Evolutionary conservation across 2,797 vertebrate species (phyloP).

Genomic region (Alouatta caraya): DNA sequence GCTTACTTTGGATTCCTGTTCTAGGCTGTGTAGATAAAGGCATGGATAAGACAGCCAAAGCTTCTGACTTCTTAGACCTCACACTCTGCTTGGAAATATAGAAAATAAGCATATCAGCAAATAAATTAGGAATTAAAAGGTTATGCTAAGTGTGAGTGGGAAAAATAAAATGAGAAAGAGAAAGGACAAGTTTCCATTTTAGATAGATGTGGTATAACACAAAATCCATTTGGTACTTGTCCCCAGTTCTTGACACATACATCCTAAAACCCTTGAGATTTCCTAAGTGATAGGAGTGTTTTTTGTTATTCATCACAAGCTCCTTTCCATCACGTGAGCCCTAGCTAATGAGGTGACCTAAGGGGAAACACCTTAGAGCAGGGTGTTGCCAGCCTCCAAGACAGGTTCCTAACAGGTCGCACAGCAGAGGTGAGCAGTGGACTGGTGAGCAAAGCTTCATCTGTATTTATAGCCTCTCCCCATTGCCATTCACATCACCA

Average conservation of each 20-base stretch:
- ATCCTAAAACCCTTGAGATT: neutral
- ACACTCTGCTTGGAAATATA: neutral
- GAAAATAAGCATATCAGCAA: neutral
- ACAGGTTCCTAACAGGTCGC: too few species aligned
- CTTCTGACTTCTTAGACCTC: neutral
- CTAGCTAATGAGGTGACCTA: neutral
- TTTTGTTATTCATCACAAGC: neutral
- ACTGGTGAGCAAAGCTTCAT: neutral
- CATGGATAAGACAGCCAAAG: neutral
- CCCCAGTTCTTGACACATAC: neutral
- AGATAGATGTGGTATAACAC: neutral
- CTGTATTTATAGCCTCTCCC: neutral
- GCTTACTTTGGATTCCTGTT: neutral
- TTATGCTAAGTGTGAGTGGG: neutral
- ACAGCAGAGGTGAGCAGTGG: neutral
- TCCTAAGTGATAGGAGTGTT: neutral
- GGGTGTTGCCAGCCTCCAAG: neutral
- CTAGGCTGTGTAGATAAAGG: neutral
- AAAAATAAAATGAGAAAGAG: constrained; percentile 1
- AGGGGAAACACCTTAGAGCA: neutral
- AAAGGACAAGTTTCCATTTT: neutral
- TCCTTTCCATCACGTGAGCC: neutral
- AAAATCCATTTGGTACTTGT: neutral
- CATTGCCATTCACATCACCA: neutral
- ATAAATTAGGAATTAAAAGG: neutral